Base-by-base conservation (phyloP, 2,797 vertebrate genomes). In the Aselliscus stoliczkanus region DNA sequence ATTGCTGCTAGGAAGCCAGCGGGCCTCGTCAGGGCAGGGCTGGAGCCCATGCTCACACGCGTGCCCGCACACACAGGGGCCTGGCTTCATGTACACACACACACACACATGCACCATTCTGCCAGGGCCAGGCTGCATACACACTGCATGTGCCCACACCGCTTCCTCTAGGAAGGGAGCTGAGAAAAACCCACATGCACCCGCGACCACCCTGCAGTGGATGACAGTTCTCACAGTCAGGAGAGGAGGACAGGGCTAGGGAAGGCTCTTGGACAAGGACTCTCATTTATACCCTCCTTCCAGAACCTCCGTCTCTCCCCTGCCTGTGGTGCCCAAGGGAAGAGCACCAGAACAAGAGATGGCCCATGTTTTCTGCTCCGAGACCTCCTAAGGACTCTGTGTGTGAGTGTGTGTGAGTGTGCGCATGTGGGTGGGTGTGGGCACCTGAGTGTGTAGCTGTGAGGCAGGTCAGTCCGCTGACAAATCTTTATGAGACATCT, bases 1-100 rank as follows among this genome's bases (percentile, higher is more conserved):
- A 77, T 94, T 95, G 97, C 97, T 97, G 97, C 93, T 54, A 31
- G 81, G 37, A 58, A 94, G 93, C 90, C 72, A 1, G 94, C 54
- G 50, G 92, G 84, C 93, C 90, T 77, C 13, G 0, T 9, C 37
- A 27, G 95, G 34, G 73, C 85, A 67, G 92, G 69, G 94, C 79
- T 67, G 34, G 27, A 39, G 91, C 94, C 86, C 94, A 25, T 87
- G 93, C n/a, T 34, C 27, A 21, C 65, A 47, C 96, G 87, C 20
- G 56, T 93, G 83, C 70, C 54, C 18, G 7, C 39, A 29, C 58
- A 50, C 14, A 3, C 6, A 14, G 47, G 47, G 47, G 47, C 47
- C 13, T 13, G 3, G 47, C 47, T 13, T 47, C 50, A 9, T 37
- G 84, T 3, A 5, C 17, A 6, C 27, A 5, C 52, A 18, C 31